These are phyloP conservation scores for Pempheris klunzingeri DNA, from an alignment of 2,797 vertebrate species.

Conservation along the genomic window DNA sequence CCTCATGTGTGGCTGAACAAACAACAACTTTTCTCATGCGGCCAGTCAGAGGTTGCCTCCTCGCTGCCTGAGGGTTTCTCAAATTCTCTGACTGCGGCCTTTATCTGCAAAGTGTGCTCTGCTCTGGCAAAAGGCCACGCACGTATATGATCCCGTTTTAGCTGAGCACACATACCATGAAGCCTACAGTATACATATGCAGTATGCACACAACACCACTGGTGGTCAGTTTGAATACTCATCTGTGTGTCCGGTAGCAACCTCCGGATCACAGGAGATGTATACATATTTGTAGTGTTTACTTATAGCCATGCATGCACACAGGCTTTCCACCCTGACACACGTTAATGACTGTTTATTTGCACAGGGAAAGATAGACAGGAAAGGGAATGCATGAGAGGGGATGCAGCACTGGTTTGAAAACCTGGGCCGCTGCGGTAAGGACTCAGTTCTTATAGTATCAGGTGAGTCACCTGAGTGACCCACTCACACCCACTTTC, in stretches of 20 bases:
- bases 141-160: constrained; percentile 65
- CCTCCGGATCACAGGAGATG: constrained; percentile 13
- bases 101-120: constrained; percentile 41
- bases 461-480: too few relatives aligned
- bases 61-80: constrained; percentile 6
- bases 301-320: constrained; percentile 1
- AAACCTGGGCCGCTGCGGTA: too few relatives aligned
- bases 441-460: too few relatives aligned
- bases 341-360: too few relatives aligned
- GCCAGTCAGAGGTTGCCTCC: constrained; percentile 5
- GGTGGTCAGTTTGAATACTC: constrained; percentile 50
- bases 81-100: constrained; percentile 28
- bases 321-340: constrained; percentile 1
- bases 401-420: too few relatives aligned
- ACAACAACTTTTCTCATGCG: constrained; percentile 33
- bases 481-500: neutral
- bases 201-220: constrained; percentile 8
- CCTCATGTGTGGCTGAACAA: constrained; percentile 42
- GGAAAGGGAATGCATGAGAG: too few relatives aligned
- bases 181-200: constrained; percentile 39
- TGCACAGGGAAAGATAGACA: too few relatives aligned
- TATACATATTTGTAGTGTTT: constrained; percentile 50
- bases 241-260: constrained; percentile 48
- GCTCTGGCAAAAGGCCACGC: constrained; percentile 16
- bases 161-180: constrained; percentile 66